Base-by-base conservation (phyloP, 2,113 vertebrate genomes). In the Istiophorus platypterus region DNA sequence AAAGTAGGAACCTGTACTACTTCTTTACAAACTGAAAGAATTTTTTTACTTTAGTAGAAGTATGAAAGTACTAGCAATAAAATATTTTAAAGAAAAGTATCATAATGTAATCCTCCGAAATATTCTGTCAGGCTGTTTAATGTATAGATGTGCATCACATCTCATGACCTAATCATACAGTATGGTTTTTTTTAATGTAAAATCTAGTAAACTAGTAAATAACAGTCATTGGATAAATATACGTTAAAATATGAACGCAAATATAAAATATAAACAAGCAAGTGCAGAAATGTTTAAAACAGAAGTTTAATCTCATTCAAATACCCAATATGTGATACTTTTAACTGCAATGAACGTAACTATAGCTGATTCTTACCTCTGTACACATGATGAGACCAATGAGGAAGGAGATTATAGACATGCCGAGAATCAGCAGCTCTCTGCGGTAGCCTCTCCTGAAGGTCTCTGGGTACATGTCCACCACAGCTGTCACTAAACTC, bases 391-490 rank as follows among this genome's bases (percentile, higher is more conserved):
- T 95, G 10, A 99, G 96, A 82, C 98, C 98, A 7, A 99, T 91
- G 69, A 99, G 89, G 88, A 96, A 99, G 3, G 98, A 99, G 5
- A 94, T 89, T 5, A 99, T 1, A 0, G 98, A 99, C 93, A 99
- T 94, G 73, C 96, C 96, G 0, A 99, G 92, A 85, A 99, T 99
- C 82, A 99, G 94, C 79, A 97, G 93, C 86, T 99, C 98, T 87
- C 98, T 94, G 81, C 98, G 93, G 87, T 98, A 98, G 72, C 98
- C 98, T 91, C 96, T 96, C 77, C 98, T 96, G 94, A 99, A 99
- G 69, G 97, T 95, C 78, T 98, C 96, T 71, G 98, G 98, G 88
- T 99, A 99, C 98, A 99, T 97, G 89, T 99, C 98, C 87, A 99
- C 96, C 75, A 99, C 96, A 0, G 98, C 98, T 0, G 98, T 99